Base-by-base conservation (phyloP, 1,140 invertebrate genomes). In the Atopsyche davidsoni region DNA sequence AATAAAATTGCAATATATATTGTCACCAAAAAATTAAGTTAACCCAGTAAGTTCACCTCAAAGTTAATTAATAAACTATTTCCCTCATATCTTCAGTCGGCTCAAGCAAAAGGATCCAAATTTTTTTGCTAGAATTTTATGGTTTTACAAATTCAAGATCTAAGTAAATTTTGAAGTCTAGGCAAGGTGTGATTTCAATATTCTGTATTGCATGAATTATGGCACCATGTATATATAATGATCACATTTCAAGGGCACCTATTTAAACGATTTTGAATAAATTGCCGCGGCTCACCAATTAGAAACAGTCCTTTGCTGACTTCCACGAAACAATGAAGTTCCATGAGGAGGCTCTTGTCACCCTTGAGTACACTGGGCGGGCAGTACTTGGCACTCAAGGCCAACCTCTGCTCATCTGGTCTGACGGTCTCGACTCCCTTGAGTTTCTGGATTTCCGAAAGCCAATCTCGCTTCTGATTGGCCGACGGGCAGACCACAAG, bases 401-500 rank as follows among this genome's bases (percentile, higher is more conserved):
- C 3, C n/a, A n/a, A 48, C 17, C 24, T 32, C 46, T 19, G 23
- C 46, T 34, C 46, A 11, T 4, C 19, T 4, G 17, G 9, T 4
- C 9, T 11, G 9, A 10, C 13, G 17, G 17, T 7, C 14, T 16
- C 38, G 10, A 2, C 7, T 0, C 36, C 14, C 17, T 38, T 38
- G 7, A 42, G 24, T 45, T 36, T 25, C 11, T 21, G 14, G 4
- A 58, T 22, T 7, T 45, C 41, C 3, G 47, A 10, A 11, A 58
- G 17, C 51, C 51, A 58, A 23, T 46, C 44, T 4, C 32, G 22
- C 48, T 49, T 53, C 41, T 58, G 56, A 10, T 24, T 17, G 1
- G n/a, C 31, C 4, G 56, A 47, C 14, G 51, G 42, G 18, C 56
- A 58, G 1, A 58, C 45, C n/a, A 57, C 42, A 16, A 58, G n/a